A percentile compares a stretch with the other conserved stretches of the same genome.
phyloP scores from a whole-genome alignment of 2,113 vertebrate species.

The Limnothrissa miodon region DNA sequence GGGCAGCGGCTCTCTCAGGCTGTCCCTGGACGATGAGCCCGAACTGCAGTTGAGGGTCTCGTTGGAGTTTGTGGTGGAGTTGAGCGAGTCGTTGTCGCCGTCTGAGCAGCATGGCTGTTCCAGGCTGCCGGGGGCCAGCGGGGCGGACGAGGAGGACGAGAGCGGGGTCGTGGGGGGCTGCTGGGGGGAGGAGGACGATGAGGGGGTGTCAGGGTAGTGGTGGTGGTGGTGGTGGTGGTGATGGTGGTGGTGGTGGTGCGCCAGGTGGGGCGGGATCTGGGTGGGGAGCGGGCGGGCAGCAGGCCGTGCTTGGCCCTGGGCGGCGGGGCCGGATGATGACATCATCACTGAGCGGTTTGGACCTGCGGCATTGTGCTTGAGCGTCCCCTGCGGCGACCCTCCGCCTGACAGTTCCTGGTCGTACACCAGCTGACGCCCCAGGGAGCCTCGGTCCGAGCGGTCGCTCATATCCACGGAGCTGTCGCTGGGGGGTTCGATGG shows the following conservation, averaged over 20 bases:
- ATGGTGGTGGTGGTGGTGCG: conserved; percentile 71
- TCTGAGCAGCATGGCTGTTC: conserved; percentile 77
- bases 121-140: conserved; percentile 56
- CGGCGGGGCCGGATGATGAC: conserved; percentile 44
- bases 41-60: conserved; percentile 94
- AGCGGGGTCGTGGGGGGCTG: conserved; percentile 68
- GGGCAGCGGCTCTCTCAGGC: conserved; percentile 79
- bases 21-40: conserved; percentile 87
- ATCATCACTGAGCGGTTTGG: conserved; percentile 38
- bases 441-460: conserved; percentile 85
- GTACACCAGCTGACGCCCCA: conserved; percentile 80
- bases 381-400: conserved; percentile 79
- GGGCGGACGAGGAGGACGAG: conserved; percentile 69
- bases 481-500: conserved; percentile 90
- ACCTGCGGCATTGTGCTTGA: conserved; percentile 74
- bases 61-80: conserved; percentile 90
- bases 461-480: conserved; percentile 92
- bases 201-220: conserved; percentile 67
- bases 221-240: conserved; percentile 73
- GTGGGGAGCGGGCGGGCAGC: conserved; percentile 64
- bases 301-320: conserved; percentile 68
- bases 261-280: conserved; percentile 55
- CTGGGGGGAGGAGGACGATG: conserved; percentile 69
- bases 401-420: conserved; percentile 77
- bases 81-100: conserved; percentile 87